Conservation (phyloP, 1,140 invertebrate genomes). For the Pararge aegeria region DNA sequence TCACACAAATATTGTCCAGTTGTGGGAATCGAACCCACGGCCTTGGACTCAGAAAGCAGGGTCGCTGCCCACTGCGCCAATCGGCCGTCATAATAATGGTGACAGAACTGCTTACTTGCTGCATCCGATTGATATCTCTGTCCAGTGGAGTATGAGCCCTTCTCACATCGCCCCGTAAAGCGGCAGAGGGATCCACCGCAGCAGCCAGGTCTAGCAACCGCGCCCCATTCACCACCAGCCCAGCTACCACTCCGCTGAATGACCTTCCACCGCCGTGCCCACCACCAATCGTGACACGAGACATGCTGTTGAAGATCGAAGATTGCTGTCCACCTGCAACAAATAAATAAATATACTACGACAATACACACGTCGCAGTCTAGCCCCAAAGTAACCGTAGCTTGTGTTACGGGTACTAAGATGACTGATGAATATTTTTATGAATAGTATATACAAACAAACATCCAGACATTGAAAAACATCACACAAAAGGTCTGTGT, state of each 20-base stretch:
- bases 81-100: too few relatives aligned
- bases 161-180: constrained; percentile 87
- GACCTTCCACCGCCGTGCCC: constrained; percentile 87
- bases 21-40: too few relatives aligned
- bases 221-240: constrained; percentile 92
- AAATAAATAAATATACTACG: not conserved
- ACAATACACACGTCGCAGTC: too few relatives aligned
- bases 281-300: constrained; percentile 94
- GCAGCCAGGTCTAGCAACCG: constrained; percentile 92
- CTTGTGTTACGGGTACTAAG: too few relatives aligned
- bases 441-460: too few relatives aligned
- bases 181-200: constrained; percentile 87
- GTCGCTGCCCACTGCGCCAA: too few relatives aligned
- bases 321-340: constrained; percentile 91
- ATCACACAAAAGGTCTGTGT: not conserved
- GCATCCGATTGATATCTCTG: constrained; percentile 89
- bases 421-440: too few relatives aligned
- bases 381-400: too few relatives aligned
- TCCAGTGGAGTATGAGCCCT: constrained; percentile 86
- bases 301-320: constrained; percentile 95
- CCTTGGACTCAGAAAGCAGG: too few relatives aligned
- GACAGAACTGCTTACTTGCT: constrained; percentile 84
- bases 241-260: constrained; percentile 92
- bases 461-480: too few relatives aligned
- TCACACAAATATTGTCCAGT: too few relatives aligned